phyloP scores from a whole-genome alignment of 2,888 invertebrate species.

The Mactromeris polynyma region DNA sequence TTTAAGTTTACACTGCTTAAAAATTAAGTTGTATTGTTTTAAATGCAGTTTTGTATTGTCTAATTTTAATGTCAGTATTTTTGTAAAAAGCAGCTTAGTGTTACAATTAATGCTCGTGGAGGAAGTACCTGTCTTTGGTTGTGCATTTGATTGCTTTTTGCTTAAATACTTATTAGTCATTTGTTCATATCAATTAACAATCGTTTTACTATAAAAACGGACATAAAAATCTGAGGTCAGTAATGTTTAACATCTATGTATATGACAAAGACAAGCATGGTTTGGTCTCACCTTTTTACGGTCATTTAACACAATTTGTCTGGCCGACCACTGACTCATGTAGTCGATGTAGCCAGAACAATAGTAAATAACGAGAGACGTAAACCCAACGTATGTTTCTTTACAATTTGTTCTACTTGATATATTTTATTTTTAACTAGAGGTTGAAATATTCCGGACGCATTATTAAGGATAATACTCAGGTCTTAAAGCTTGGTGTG shows the following conservation, averaged over 20 bases:
- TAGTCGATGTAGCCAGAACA: not conserved
- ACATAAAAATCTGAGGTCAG: no score
- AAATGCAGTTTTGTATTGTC: no score
- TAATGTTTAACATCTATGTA: not conserved
- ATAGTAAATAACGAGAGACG: not conserved
- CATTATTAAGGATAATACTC: not conserved
- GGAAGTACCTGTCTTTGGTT: no score
- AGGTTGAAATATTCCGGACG: not conserved
- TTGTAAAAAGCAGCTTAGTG: no score
- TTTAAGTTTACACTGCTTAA: no score
- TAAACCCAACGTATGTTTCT: not conserved
- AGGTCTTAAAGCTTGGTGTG: not conserved
- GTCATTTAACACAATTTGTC: constrained; percentile 5
- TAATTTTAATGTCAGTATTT: no score
- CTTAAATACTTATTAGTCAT: no score
- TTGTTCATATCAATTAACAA: no score
- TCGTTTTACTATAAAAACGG: no score
- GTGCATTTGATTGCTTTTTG: no score
- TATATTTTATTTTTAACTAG: not conserved
- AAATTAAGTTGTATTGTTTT: no score
- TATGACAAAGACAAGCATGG: not conserved
- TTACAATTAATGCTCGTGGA: no score
- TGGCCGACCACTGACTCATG: not conserved
- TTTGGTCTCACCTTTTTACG: not conserved
- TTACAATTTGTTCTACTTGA: not conserved